A percentile compares a stretch with the other conserved stretches of the same genome.
These are phyloP conservation scores for Panagrolaimus sp. DNA, from an alignment of 1,140 invertebrate species.

Conservation along the genomic window DNA sequence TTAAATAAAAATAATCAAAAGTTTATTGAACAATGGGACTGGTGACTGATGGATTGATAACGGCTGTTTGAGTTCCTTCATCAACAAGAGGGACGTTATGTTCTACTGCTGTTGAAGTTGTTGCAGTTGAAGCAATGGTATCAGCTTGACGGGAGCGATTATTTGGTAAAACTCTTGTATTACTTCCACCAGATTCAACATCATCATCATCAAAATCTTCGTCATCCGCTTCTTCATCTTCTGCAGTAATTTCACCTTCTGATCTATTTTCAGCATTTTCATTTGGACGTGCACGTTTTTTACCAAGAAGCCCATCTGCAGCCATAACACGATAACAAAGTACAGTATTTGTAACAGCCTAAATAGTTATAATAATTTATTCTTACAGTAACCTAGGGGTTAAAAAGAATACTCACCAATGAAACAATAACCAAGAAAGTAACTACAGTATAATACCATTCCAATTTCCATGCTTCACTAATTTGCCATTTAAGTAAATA, in stretches of 20 bases:
- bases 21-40: not conserved
- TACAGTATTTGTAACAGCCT: constrained; percentile 50
- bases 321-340: constrained; percentile 54
- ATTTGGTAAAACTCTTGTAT: not conserved
- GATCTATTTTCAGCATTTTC: not conserved
- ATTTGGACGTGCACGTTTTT: constrained; percentile 10
- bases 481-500: constrained; percentile 52
- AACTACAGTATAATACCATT: constrained; percentile 37
- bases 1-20: too few species aligned
- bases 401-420: constrained; percentile 9
- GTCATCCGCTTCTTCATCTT: constrained; percentile 5
- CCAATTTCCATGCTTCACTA: constrained; percentile 20
- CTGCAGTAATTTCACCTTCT: not conserved
- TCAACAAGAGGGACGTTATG: not conserved
- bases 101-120: not conserved
- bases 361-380: constrained; percentile 34
- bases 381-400: not conserved
- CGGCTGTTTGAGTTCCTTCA: too few species aligned
- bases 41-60: not conserved
- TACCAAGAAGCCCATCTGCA: constrained; percentile 54
- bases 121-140: too few species aligned
- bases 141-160: too few species aligned
- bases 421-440: constrained; percentile 37
- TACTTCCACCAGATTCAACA: constrained; percentile 1
- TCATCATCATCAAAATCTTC: not conserved